These are phyloP conservation scores for Helogale parvula DNA, from an alignment of 2,113 vertebrate species.

Conservation along the genomic window DNA sequence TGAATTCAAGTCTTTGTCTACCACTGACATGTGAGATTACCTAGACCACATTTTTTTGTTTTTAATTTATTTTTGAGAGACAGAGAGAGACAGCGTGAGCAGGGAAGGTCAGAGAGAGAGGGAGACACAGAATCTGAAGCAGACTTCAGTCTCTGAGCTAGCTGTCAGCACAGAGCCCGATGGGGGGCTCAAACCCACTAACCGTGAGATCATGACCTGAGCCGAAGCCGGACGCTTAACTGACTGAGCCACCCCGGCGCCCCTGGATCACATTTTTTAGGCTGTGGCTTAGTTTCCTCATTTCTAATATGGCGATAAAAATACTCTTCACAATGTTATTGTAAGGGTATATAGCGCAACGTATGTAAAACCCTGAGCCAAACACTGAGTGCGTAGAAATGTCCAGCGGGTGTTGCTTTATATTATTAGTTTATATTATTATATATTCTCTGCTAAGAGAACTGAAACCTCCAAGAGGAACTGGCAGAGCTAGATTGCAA, in stretches of 20 bases:
- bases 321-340: background rate
- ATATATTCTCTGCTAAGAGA: background rate
- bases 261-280: background rate
- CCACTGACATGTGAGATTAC: background rate
- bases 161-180: too few species aligned
- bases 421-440: background rate
- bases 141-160: too few species aligned
- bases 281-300: background rate
- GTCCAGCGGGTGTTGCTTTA: background rate
- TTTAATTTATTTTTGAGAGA: too few species aligned
- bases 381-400: rapidly evolving
- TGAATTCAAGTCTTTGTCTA: background rate
- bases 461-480: slow-evolving; percentile 5
- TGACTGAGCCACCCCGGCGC: too few species aligned
- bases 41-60: background rate
- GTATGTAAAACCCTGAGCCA: background rate
- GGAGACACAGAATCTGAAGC: too few species aligned
- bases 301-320: background rate
- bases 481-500: background rate
- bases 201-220: too few species aligned
- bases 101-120: too few species aligned
- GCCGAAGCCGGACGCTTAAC: too few species aligned
- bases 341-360: background rate
- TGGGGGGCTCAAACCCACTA: too few species aligned
- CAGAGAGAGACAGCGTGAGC: too few species aligned